phyloP scores from a whole-genome alignment of 2,888 invertebrate species.

The Mamestra brassicae region DNA sequence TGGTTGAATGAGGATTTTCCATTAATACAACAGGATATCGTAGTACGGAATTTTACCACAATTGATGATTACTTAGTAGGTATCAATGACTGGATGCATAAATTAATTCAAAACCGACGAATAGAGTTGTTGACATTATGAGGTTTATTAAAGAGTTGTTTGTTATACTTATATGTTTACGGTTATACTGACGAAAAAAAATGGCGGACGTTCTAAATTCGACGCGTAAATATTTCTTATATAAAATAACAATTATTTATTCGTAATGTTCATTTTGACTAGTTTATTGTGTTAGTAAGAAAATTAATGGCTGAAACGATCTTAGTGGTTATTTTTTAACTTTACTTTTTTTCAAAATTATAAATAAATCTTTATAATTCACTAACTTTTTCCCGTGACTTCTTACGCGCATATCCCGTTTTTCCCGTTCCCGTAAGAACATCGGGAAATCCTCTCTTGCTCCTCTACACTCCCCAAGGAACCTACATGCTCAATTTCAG shows the following conservation, averaged over 20 bases:
- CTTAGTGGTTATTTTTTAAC: neutral
- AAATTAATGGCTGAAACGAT: neutral
- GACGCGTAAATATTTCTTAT: too few species aligned
- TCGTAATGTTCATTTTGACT: neutral
- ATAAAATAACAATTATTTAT: too few species aligned
- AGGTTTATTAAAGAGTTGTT: neutral
- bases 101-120: conserved; percentile 9
- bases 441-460: too few species aligned
- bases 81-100: conserved; percentile 5
- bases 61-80: neutral
- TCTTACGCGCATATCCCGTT: too few species aligned
- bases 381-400: too few species aligned
- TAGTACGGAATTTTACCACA: conserved; percentile 25
- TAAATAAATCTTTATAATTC: too few species aligned
- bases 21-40: conserved; percentile 3
- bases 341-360: too few species aligned
- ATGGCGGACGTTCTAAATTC: neutral
- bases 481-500: too few species aligned
- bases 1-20: conserved; percentile 26
- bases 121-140: neutral
- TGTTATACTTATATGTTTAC: neutral
- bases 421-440: too few species aligned
- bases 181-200: neutral
- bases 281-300: neutral
- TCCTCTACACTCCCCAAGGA: too few species aligned